Evolutionary conservation across 2,888 invertebrate species (phyloP), one percentile per base, ranked within the genome.

Genomic region (Catonia carolina): DNA sequence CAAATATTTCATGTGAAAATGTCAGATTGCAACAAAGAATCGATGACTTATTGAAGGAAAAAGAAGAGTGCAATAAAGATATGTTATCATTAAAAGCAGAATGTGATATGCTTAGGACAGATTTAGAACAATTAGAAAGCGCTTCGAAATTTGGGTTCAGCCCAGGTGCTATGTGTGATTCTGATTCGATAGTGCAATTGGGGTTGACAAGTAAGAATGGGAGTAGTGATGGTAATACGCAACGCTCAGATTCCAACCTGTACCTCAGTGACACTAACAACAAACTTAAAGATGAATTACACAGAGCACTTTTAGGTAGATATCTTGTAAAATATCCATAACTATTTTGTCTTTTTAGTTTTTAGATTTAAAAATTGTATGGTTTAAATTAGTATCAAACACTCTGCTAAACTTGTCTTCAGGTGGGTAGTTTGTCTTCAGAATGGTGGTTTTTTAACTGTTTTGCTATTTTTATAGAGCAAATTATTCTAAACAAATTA

Each of bases 241-340:
- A 8, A 14, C n/a, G 7, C 22, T 45, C 8, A 10, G 45, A 45
- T 27, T 42, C 58, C 17, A 54, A 50, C 42, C 12, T 53, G 47
- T 54, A 50, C 47, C 47, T 50, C 2, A 33, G 52, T 8, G 61
- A 62, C 41, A 53, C 55, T 14, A 52, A 53, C 8, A 37, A 42
- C 23, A 62, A 60, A 48, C 54, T 63, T 31, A 61, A 61, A 51
- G 58, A 59, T 33, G 64, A 64, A 53, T 54, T 64, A 36, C 61
- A 63, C 42, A 45, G 64, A 36, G 61, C 64, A 1, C 39, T 64
- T 7, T 35, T 60, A 60, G 64, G 27, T 27, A 27, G n/a, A n/a
- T n/a, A n/a, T n/a, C n/a, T n/a, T n/a, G n/a, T n/a, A n/a, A n/a
- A n/a, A 27, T 27, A 27, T 6, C 27, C 4, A 27, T 27, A 27